Evolutionary conservation across 2,113 vertebrate genomes (phyloP).

Genomic region (Otolemur garnettii): DNA sequence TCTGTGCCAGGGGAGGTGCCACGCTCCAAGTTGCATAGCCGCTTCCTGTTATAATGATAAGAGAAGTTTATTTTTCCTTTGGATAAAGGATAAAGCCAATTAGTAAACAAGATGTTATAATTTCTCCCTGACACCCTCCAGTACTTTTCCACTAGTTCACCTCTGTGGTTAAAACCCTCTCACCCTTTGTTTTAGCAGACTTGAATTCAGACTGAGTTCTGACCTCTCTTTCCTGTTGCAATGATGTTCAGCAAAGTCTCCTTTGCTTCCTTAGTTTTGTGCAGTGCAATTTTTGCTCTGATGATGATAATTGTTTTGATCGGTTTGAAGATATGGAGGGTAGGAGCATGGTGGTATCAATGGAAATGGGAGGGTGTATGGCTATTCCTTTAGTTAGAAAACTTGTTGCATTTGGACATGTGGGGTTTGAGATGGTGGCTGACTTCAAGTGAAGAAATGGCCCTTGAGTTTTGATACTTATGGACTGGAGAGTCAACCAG

Average conservation of each 20-base stretch:
- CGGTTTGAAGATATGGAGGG: background rate
- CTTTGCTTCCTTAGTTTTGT: background rate
- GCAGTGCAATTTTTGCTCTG: background rate
- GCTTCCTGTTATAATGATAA: background rate
- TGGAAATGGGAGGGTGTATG: background rate
- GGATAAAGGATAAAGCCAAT: background rate
- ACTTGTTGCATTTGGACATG: background rate
- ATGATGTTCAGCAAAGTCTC: background rate
- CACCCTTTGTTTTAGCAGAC: background rate
- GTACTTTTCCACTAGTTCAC: background rate
- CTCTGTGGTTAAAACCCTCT: background rate
- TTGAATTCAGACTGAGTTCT: background rate
- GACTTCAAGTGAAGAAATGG: background rate
- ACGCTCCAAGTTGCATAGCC: background rate
- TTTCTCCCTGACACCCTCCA: background rate
- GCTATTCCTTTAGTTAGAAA: background rate
- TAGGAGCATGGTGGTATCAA: background rate
- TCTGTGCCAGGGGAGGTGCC: background rate
- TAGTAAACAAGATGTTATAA: background rate
- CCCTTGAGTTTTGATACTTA: background rate
- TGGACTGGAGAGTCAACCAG: background rate
- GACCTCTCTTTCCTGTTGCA: background rate
- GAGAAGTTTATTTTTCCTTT: background rate
- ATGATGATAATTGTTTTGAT: background rate
- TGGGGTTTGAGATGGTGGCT: background rate